A percentile compares a stretch with the other conserved stretches of the same genome.
phyloP scores from a whole-genome alignment of 2,113 vertebrate genomes.

The Beaufortia kweichowensis region DNA sequence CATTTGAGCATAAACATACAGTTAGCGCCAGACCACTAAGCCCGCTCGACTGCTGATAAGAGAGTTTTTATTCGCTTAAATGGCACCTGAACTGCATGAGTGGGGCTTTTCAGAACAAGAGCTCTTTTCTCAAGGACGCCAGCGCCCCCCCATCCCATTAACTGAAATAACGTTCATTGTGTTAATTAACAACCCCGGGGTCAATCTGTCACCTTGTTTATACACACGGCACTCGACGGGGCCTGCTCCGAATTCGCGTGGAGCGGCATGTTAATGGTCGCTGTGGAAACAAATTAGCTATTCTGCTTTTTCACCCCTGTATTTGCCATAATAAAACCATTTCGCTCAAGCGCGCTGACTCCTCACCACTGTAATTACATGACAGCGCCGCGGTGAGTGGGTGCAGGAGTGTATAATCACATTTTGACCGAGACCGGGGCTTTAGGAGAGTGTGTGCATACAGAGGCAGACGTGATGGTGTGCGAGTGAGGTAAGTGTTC shows the following conservation, averaged over 20 bases:
- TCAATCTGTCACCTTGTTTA: slow-evolving; percentile 39
- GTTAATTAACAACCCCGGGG: slow-evolving; percentile 48
- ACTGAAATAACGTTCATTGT: slow-evolving; percentile 51
- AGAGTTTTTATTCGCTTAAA: background rate
- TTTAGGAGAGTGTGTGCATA: slow-evolving; percentile 34
- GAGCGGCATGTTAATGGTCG: background rate
- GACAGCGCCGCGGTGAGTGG: slow-evolving; percentile 43
- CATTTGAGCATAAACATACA: too few species aligned
- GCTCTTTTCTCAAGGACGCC: slow-evolving; percentile 15
- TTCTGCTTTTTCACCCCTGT: slow-evolving; percentile 2
- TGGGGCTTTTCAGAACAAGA: slow-evolving; percentile 18
- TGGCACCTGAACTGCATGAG: slow-evolving; percentile 25
- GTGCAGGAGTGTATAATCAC: slow-evolving; percentile 54
- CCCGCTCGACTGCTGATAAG: background rate
- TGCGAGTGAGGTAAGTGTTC: slow-evolving; percentile 37
- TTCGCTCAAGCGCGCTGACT: slow-evolving; percentile 36
- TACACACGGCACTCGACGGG: slow-evolving; percentile 21
- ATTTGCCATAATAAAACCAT: slow-evolving; percentile 38
- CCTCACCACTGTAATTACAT: slow-evolving; percentile 52
- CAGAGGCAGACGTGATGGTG: background rate
- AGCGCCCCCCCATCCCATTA: background rate
- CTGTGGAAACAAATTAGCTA: slow-evolving; percentile 18
- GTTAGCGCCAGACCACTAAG: background rate
- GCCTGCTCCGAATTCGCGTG: background rate
- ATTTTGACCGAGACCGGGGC: slow-evolving; percentile 37